Conservation (phyloP, 1,140 invertebrate species). For the Drosophila funebris region DNA sequence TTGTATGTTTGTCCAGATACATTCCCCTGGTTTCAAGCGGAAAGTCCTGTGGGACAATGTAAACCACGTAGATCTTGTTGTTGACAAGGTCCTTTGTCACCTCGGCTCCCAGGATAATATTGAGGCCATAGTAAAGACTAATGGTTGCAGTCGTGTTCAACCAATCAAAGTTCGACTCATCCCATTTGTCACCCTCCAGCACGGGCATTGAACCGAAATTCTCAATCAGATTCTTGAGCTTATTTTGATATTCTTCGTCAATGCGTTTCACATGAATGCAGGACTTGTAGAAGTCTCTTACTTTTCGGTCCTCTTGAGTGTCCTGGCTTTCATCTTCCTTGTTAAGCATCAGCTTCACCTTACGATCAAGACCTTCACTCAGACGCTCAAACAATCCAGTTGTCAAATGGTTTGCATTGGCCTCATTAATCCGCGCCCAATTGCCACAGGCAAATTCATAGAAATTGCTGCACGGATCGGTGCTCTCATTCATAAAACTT, state of each 20-base stretch:
- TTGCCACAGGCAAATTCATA: slow-evolving; percentile 88
- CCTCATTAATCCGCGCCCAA: slow-evolving; percentile 84
- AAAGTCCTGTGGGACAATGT: slow-evolving; percentile 53
- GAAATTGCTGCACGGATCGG: slow-evolving; percentile 87
- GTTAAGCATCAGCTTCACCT: slow-evolving; percentile 43
- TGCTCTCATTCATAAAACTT: slow-evolving; percentile 84
- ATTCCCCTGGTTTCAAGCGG: slow-evolving; percentile 50
- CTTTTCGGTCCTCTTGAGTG: slow-evolving; percentile 37
- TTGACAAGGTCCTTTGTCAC: slow-evolving; percentile 55
- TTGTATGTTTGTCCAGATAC: slow-evolving; percentile 53
- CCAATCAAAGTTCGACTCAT: slow-evolving; percentile 48
- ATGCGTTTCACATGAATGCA: slow-evolving; percentile 24
- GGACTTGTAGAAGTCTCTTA: slow-evolving; percentile 48
- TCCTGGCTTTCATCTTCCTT: not conserved
- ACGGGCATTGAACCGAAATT: slow-evolving; percentile 57
- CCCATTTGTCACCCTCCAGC: slow-evolving; percentile 36
- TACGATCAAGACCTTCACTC: slow-evolving; percentile 49
- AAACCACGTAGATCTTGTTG: slow-evolving; percentile 51
- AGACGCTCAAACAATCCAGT: slow-evolving; percentile 67
- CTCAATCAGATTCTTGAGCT: slow-evolving; percentile 21
- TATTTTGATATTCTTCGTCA: slow-evolving; percentile 6
- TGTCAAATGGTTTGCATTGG: slow-evolving; percentile 22
- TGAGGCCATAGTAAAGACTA: slow-evolving; percentile 20
- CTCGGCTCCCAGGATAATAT: slow-evolving; percentile 46
- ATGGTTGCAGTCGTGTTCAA: slow-evolving; percentile 23